Conservation (phyloP, 2,888 invertebrate genomes). For the Ischnus inquisitorius region DNA sequence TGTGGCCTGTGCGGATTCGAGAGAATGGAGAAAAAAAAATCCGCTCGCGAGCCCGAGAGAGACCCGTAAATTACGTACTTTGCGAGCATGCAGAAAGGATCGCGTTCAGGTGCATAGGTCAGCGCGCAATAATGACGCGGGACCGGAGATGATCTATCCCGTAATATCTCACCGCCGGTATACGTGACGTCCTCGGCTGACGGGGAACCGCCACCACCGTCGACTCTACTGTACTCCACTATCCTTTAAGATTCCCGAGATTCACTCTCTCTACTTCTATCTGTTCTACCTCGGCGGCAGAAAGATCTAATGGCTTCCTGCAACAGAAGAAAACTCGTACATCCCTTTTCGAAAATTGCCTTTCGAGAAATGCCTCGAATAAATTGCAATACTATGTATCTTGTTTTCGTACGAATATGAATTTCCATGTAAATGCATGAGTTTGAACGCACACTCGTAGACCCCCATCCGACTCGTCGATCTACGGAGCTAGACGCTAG, state of each 20-base stretch:
- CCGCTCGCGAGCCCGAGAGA: constrained; percentile 70
- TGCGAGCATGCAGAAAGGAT: constrained; percentile 80
- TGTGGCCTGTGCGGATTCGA: constrained; percentile 16
- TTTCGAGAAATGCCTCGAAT: background rate
- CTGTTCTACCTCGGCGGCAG: background rate
- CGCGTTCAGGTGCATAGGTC: constrained; percentile 80
- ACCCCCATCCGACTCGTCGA: background rate
- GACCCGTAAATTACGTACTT: constrained; percentile 83
- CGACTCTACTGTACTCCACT: constrained; percentile 21
- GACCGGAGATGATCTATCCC: constrained; percentile 79
- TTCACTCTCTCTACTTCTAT: constrained; percentile 42
- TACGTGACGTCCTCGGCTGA: constrained; percentile 66
- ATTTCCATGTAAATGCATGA: background rate
- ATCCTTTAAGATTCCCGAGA: constrained; percentile 27
- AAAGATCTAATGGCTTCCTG: constrained; percentile 49
- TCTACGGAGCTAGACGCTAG: background rate
- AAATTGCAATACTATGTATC: background rate
- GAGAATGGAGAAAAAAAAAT: constrained; percentile 76
- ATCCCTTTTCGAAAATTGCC: constrained; percentile 11
- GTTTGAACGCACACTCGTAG: background rate
- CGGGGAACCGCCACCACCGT: constrained; percentile 59
- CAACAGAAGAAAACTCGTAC: constrained; percentile 29
- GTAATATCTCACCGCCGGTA: constrained; percentile 76
- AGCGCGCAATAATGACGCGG: constrained; percentile 79
- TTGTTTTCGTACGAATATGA: background rate